phyloP scores from a whole-genome alignment of 2,113 vertebrate species.

The Eulacestoma nigropectus region DNA sequence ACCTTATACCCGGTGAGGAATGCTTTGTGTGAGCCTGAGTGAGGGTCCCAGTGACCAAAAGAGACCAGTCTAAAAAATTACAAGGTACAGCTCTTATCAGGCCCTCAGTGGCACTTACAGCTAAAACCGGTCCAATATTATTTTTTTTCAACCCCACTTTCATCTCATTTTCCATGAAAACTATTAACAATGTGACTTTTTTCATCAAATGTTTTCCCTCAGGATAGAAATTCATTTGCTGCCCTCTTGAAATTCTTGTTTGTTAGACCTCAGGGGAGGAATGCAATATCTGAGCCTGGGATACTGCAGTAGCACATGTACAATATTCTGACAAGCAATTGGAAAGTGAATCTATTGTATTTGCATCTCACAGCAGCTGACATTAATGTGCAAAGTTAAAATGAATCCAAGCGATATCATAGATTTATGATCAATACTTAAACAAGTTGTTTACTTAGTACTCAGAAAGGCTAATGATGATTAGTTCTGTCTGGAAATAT shows the following conservation, averaged over 20 bases:
- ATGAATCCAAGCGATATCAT: background rate
- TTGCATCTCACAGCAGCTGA: background rate
- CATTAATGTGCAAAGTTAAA: background rate
- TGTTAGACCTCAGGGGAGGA: background rate
- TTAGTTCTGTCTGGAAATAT: background rate
- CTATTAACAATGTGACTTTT: background rate
- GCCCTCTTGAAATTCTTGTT: constrained; percentile 30
- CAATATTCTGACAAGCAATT: background rate
- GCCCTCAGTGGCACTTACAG: background rate
- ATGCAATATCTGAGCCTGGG: background rate
- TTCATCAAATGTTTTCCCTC: constrained; percentile 25
- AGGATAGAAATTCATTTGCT: constrained; percentile 44
- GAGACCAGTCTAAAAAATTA: background rate
- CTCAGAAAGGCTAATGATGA: background rate
- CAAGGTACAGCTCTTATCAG: background rate
- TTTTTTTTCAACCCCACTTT: background rate
- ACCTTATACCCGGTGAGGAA: too few species aligned
- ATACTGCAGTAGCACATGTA: background rate
- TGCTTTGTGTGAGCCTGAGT: background rate
- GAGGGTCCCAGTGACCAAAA: background rate
- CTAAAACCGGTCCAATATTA: background rate
- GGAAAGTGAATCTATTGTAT: background rate
- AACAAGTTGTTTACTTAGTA: background rate
- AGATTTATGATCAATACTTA: background rate
- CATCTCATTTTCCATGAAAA: constrained; percentile 22